Conservation (phyloP, 2,888 invertebrate species). For the Spisula subtruncata region DNA sequence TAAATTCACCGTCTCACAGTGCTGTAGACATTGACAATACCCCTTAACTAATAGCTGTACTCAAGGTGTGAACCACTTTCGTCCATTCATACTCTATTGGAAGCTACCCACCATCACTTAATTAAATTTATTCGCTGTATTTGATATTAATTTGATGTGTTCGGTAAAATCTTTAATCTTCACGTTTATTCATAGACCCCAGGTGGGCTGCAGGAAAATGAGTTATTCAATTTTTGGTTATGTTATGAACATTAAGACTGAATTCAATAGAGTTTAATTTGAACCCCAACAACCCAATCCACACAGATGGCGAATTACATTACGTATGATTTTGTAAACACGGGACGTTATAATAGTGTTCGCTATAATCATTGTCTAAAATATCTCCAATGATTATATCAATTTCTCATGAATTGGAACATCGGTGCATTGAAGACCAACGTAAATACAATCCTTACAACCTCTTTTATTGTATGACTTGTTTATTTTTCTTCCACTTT, state of each 20-base stretch:
- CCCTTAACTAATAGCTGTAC: neutral
- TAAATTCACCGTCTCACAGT: conserved; percentile 18
- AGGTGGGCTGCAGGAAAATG: conserved; percentile 31
- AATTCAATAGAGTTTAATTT: neutral
- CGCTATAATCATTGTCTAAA: neutral
- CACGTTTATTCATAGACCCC: conserved; percentile 31
- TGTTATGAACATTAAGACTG: conserved; percentile 17
- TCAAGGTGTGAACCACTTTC: conserved; percentile 26
- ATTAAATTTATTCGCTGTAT: conserved; percentile 50
- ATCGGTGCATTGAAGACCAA: neutral
- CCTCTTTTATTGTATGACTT: neutral
- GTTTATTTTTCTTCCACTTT: neutral
- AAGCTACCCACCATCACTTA: conserved; percentile 39
- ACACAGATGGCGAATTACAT: neutral
- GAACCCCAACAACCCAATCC: neutral
- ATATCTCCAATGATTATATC: neutral
- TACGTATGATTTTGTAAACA: neutral
- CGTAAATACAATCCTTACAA: neutral
- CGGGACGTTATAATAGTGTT: neutral
- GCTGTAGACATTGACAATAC: neutral
- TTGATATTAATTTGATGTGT: conserved; percentile 34
- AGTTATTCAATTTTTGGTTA: conserved; percentile 31
- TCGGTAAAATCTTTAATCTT: conserved; percentile 30
- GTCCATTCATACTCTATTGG: conserved; percentile 14
- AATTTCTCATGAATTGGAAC: neutral